These are phyloP conservation scores for Platorchestia sp. DNA, from an alignment of 1,140 invertebrate species.

Conservation along the genomic window DNA sequence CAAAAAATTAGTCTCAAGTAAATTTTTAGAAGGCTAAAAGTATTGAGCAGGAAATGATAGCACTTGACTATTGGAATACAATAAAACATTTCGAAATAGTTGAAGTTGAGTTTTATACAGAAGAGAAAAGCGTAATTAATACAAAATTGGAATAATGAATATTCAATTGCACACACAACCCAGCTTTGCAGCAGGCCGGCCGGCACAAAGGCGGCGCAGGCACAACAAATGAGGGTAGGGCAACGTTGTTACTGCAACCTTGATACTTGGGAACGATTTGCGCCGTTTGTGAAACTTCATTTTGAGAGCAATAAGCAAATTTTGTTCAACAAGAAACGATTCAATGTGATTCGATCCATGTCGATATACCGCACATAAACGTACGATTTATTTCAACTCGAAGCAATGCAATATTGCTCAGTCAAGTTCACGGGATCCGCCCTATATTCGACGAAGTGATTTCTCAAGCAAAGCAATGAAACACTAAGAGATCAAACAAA, in stretches of 20 bases:
- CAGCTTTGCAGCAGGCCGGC: not conserved
- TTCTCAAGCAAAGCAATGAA: not conserved
- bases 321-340: not conserved
- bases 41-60: no score
- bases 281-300: not conserved
- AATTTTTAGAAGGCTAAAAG: no score
- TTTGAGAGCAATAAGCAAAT: not conserved
- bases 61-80: no score
- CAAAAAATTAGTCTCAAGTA: no score
- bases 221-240: not conserved
- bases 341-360: not conserved
- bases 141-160: no score
- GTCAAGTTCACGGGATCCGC: not conserved
- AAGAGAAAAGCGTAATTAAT: no score
- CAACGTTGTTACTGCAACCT: not conserved
- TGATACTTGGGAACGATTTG: constrained; percentile 26
- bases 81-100: no score
- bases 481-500: not conserved
- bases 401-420: not conserved
- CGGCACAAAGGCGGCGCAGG: not conserved
- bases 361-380: not conserved
- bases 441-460: not conserved
- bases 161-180: no score
- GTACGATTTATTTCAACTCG: not conserved
- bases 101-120: no score